phyloP scores from a whole-genome alignment of 2,888 invertebrate genomes.

The Polylopha cassiicola region DNA sequence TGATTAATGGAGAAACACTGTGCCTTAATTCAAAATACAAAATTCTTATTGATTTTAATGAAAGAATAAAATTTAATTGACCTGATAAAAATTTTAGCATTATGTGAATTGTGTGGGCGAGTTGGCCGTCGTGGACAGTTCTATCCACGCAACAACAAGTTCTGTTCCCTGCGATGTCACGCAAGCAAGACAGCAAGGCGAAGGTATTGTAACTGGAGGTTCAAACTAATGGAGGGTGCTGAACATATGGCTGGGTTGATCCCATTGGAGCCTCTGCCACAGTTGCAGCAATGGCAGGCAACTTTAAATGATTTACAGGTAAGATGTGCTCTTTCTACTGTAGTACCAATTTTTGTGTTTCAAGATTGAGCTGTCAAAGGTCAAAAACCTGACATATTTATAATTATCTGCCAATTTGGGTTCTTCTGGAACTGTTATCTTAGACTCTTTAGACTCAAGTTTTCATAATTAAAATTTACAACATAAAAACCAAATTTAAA shows the following conservation, averaged over 20 bases:
- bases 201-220: slow-evolving; percentile 57
- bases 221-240: slow-evolving; percentile 66
- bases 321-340: too few relatives aligned
- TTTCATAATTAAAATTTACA: too few relatives aligned
- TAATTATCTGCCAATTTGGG: too few relatives aligned
- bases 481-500: too few relatives aligned
- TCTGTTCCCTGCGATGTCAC: slow-evolving; percentile 63
- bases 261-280: slow-evolving; percentile 69
- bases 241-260: slow-evolving; percentile 71
- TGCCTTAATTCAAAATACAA: too few relatives aligned
- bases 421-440: too few relatives aligned
- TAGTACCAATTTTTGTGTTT: too few relatives aligned
- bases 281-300: slow-evolving; percentile 67
- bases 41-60: too few relatives aligned
- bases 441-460: too few relatives aligned
- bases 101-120: slow-evolving; percentile 68
- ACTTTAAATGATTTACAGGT: slow-evolving; percentile 62
- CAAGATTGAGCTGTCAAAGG: too few relatives aligned
- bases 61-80: slow-evolving; percentile 4
- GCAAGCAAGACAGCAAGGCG: slow-evolving; percentile 45
- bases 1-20: too few relatives aligned
- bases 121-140: slow-evolving; percentile 62
- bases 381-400: too few relatives aligned
- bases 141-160: slow-evolving; percentile 58
- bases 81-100: slow-evolving; percentile 41